phyloP scores from a whole-genome alignment of 1,140 invertebrate species.

The Tetramorium simillimum region DNA sequence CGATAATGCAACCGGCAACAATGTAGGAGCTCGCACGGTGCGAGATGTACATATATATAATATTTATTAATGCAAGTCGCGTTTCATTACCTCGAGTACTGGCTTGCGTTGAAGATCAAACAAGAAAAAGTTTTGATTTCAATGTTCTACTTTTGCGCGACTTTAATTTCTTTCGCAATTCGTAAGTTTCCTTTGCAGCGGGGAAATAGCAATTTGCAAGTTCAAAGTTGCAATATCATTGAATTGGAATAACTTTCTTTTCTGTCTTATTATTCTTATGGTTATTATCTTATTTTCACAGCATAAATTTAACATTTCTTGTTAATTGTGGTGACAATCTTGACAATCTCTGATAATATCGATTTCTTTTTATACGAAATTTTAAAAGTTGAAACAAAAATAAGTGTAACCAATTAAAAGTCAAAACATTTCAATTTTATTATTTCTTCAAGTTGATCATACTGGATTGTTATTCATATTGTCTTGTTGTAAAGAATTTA shows the following conservation, averaged over 20 bases:
- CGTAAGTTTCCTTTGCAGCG: neutral
- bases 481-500: neutral
- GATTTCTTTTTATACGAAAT: neutral
- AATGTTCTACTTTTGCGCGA: neutral
- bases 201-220: neutral
- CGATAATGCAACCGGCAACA: constrained; percentile 22
- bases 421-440: neutral
- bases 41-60: constrained; percentile 22
- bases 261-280: neutral
- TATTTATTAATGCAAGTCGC: constrained; percentile 27
- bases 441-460: neutral
- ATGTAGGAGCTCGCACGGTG: constrained; percentile 40
- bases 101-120: constrained; percentile 8
- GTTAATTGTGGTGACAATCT: neutral
- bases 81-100: constrained; percentile 15
- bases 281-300: neutral
- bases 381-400: neutral
- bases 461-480: constrained; percentile 4
- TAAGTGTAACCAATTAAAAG: neutral
- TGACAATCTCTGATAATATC: neutral
- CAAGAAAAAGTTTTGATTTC: neutral
- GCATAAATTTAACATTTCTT: neutral
- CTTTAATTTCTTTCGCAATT: constrained; percentile 8
- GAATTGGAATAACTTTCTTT: neutral
- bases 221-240: neutral